Percentiles rank a stretch among this genome's conserved stretches.
These are phyloP conservation scores for Bombus pascuorum DNA, from an alignment of 1,140 invertebrate genomes.

Conservation along the genomic window DNA sequence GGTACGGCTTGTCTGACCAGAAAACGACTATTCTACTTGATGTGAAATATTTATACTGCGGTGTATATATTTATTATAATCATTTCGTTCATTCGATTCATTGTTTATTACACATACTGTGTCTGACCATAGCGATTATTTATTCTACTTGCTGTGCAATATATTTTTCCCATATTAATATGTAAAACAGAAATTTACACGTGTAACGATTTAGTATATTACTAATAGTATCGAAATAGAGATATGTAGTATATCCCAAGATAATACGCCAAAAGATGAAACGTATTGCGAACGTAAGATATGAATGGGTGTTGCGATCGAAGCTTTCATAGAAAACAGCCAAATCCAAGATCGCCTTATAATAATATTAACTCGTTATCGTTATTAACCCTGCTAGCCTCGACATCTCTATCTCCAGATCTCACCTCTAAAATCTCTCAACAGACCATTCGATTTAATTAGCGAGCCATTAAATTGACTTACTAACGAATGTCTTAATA, in stretches of 20 bases:
- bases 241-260: too few species aligned
- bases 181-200: too few species aligned
- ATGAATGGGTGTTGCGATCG: not conserved
- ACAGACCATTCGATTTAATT: not conserved
- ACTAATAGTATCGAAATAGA: too few species aligned
- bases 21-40: not conserved
- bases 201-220: too few species aligned
- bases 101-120: too few species aligned
- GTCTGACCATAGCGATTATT: too few species aligned
- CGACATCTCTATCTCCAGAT: not conserved
- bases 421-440: not conserved
- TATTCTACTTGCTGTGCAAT: too few species aligned
- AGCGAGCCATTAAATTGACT: not conserved
- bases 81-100: too few species aligned
- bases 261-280: not conserved
- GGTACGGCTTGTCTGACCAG: rapidly evolving
- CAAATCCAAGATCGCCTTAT: not conserved
- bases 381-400: not conserved
- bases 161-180: too few species aligned
- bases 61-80: too few species aligned
- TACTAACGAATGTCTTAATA: not conserved
- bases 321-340: not conserved
- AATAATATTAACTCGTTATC: not conserved
- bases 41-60: too few species aligned
- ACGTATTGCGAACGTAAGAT: not conserved